Evolutionary conservation across 2,113 vertebrate genomes (phyloP), one percentile per base, ranked within the genome.

Genomic region (Abramis brama): DNA sequence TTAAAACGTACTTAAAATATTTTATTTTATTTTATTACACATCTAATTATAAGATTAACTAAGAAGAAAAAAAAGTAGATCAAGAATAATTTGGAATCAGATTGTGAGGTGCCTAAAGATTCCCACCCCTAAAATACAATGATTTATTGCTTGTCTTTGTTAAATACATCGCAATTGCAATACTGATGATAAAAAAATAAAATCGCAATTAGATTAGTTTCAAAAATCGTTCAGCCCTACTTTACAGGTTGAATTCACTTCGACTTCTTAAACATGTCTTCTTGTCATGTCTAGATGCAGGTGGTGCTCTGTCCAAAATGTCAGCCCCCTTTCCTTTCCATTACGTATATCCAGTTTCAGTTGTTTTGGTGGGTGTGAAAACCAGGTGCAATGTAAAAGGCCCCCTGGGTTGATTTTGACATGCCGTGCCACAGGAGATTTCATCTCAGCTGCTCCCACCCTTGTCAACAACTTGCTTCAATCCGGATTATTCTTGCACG

Each of bases 401-500:
- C 75, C 83, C 76, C 86, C 86, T 73, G 78, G 27, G 74, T 68
- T 33, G 74, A 79, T n/a, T 62, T 27, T 84, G 62, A 68, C 57
- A 75, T 76, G 68, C 27, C n/a, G 13, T 78, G 30, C 70, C 62
- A 68, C 25, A 15, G 79, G 85, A 70, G 79, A 13, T 55, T 86
- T 43, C 27, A 1, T 70, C 76, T 76, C 66, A 25, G 75, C 68
- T n/a, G 68, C 82, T 83, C n/a, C 68, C 52, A 79, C 71, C 59
- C 43, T 83, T 81, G 59, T 86, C 77, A 84, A 21, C 73, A 60
- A 5, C 33, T 47, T 30, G n/a, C 71, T 39, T 47, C 71, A 86
- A 85, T 85, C 85, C 59, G n/a, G 83, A 84, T 86, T 84, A 71
- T 79, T 75, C 82, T 60, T 57, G 66, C 74, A 60, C 47, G 68